phyloP scores from a whole-genome alignment of 2,797 vertebrate genomes.

The Phylloscopus collybita region DNA sequence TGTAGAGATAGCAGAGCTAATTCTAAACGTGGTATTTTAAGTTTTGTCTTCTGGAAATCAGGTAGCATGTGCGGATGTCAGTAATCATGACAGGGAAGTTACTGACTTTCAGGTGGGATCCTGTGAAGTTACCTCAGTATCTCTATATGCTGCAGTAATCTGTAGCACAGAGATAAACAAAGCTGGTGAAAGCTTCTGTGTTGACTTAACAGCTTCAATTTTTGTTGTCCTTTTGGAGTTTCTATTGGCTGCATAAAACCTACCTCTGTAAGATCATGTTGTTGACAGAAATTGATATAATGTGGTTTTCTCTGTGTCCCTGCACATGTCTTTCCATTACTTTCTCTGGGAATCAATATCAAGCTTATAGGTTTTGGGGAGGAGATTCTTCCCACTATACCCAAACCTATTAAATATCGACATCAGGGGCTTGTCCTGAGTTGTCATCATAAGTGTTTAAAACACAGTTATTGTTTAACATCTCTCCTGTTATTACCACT shows the following conservation, averaged over 20 bases:
- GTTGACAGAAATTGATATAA: not conserved
- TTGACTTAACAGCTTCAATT: not conserved
- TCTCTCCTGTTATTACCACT: not conserved
- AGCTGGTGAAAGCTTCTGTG: not conserved
- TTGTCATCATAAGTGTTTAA: conserved; percentile 13
- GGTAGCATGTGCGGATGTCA: not conserved
- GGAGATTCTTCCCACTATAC: not conserved
- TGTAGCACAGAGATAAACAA: not conserved
- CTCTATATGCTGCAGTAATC: not conserved
- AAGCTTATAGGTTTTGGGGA: not conserved
- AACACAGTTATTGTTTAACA: conserved; percentile 54
- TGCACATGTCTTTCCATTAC: not conserved
- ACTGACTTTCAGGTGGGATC: not conserved
- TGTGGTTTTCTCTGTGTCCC: not conserved
- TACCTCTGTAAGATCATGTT: not conserved
- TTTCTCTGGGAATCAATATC: not conserved
- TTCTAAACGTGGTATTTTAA: not conserved
- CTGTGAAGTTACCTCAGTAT: not conserved
- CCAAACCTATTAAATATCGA: conserved; percentile 1
- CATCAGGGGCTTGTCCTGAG: not conserved
- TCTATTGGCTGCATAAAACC: not conserved
- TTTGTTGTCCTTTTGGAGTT: not conserved
- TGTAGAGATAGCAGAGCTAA: not conserved
- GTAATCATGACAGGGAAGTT: not conserved
- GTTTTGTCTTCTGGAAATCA: not conserved